Conservation (phyloP, 2,797 vertebrate species). For the Fistularia commersonii region DNA sequence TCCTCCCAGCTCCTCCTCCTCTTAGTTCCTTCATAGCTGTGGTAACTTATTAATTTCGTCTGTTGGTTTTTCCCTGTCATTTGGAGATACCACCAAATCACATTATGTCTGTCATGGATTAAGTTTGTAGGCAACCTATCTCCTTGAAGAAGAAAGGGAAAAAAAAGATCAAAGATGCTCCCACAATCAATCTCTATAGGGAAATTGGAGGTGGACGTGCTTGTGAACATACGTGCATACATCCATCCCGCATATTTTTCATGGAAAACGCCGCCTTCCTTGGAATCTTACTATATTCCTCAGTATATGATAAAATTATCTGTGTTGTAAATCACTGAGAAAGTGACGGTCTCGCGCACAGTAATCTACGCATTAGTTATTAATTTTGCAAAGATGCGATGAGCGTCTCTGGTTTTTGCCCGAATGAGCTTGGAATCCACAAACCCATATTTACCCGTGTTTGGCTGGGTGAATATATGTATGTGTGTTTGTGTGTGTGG, state of each 20-base stretch:
- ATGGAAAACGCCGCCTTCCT: slow-evolving; percentile 9
- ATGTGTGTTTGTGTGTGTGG: slow-evolving; percentile 25
- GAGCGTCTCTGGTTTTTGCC: background rate
- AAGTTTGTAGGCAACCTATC: slow-evolving; percentile 79
- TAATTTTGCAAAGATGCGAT: slow-evolving; percentile 18
- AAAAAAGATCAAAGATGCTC: slow-evolving; percentile 87
- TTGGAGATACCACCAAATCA: slow-evolving; percentile 94
- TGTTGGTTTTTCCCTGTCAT: slow-evolving; percentile 83
- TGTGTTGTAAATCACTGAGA: slow-evolving; percentile 11
- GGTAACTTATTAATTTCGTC: slow-evolving; percentile 87
- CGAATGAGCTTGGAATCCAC: background rate
- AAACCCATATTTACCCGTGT: slow-evolving; percentile 26
- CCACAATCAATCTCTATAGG: slow-evolving; percentile 84
- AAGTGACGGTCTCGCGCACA: no score
- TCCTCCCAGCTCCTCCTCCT: slow-evolving; percentile 63
- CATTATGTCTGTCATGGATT: slow-evolving; percentile 96
- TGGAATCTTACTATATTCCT: slow-evolving; percentile 4
- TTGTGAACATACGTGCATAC: background rate
- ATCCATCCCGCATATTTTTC: slow-evolving; percentile 28
- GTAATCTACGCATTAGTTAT: background rate
- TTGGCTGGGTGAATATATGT: slow-evolving; percentile 12
- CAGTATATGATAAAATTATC: slow-evolving; percentile 14
- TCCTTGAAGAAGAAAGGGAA: slow-evolving; percentile 71
- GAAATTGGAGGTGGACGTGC: slow-evolving; percentile 61
- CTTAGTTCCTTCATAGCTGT: slow-evolving; percentile 59